Conservation (phyloP, 2,113 vertebrate species). For the Desmodus rotundus region DNA sequence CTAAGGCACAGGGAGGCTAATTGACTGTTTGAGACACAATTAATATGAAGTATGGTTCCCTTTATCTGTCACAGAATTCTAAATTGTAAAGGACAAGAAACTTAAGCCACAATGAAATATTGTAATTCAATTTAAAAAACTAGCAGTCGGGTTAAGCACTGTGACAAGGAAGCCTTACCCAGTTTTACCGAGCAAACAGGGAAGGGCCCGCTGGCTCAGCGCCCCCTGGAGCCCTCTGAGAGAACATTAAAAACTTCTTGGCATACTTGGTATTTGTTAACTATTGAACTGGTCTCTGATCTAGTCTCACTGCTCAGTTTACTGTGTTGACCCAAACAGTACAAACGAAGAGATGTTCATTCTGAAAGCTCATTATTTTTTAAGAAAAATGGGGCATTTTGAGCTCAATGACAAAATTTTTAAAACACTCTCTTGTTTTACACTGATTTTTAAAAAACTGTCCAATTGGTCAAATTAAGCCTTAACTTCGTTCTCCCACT, state of each 20-base stretch:
- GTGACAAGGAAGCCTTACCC: background rate
- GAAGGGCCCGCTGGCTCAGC: background rate
- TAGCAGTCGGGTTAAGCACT: background rate
- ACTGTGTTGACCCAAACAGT: background rate
- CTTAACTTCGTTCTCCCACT: background rate
- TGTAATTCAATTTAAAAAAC: background rate
- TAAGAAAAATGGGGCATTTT: background rate
- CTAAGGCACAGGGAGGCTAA: background rate
- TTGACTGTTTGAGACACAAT: background rate
- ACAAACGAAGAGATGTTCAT: background rate
- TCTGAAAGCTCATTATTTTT: conserved; percentile 22
- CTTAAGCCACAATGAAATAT: background rate
- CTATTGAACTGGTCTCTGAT: background rate
- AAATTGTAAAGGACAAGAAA: background rate
- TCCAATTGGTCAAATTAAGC: background rate
- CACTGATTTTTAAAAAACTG: background rate
- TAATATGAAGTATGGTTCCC: background rate
- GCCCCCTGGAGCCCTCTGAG: background rate
- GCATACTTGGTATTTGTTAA: background rate
- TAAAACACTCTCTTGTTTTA: background rate
- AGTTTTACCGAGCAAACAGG: background rate
- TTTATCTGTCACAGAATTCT: background rate
- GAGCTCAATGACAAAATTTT: background rate
- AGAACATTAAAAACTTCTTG: background rate
- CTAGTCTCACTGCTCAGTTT: background rate